These are phyloP conservation scores for Potamilus streckersoni DNA, from an alignment of 1,140 invertebrate genomes.

Conservation along the genomic window DNA sequence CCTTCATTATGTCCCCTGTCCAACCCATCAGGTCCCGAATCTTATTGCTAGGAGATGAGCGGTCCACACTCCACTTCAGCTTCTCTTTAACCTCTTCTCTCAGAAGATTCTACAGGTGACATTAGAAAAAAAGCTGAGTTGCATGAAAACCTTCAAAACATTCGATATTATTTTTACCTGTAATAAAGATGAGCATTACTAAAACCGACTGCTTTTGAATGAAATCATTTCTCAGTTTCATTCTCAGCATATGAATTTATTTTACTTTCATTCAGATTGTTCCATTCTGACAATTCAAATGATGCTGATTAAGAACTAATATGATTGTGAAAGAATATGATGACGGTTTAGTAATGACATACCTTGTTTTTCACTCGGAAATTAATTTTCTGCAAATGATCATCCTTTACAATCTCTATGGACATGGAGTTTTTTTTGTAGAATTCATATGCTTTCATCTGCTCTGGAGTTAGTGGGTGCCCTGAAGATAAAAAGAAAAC, in stretches of 20 bases:
- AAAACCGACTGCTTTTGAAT: too few species aligned
- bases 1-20: slow-evolving; percentile 66
- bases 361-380: slow-evolving; percentile 68
- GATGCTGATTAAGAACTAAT: background rate
- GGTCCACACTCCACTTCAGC: slow-evolving; percentile 66
- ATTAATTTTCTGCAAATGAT: slow-evolving; percentile 66
- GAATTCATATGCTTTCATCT: slow-evolving; percentile 62
- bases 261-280: too few species aligned
- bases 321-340: background rate
- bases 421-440: slow-evolving; percentile 67
- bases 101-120: slow-evolving; percentile 55
- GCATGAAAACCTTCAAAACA: too few species aligned
- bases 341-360: background rate
- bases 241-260: too few species aligned
- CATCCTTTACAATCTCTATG: slow-evolving; percentile 67
- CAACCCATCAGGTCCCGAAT: slow-evolving; percentile 66
- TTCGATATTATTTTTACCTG: too few species aligned
- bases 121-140: too few species aligned
- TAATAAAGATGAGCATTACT: too few species aligned
- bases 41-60: slow-evolving; percentile 67
- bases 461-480: slow-evolving; percentile 52
- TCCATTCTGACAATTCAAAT: too few species aligned
- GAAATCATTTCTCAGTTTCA: too few species aligned
- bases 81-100: slow-evolving; percentile 67
- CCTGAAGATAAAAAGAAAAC: slow-evolving; percentile 30